Evolutionary conservation across 1,140 invertebrate genomes (phyloP).

Genomic region (Anagrus nilaparvatae): DNA sequence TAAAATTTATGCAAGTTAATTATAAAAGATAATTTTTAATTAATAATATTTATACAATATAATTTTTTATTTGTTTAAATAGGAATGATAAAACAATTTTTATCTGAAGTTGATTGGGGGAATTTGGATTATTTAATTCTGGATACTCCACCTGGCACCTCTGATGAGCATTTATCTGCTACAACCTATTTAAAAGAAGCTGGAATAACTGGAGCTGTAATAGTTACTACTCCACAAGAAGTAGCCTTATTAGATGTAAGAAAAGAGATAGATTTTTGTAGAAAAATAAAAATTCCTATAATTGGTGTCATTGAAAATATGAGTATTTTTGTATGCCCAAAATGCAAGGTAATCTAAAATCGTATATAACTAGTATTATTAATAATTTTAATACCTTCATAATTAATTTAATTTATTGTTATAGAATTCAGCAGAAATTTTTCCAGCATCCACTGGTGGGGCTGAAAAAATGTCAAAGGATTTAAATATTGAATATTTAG

Average conservation of each 20-base stretch:
- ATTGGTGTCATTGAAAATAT: slow-evolving; percentile 90
- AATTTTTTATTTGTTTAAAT: slow-evolving; percentile 30
- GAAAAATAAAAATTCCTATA: slow-evolving; percentile 72
- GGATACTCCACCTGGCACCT: slow-evolving; percentile 92
- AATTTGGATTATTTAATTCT: slow-evolving; percentile 79
- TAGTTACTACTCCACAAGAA: slow-evolving; percentile 88
- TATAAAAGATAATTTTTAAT: slow-evolving; percentile 2
- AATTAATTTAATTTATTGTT: slow-evolving; percentile 39
- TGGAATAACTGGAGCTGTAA: slow-evolving; percentile 61
- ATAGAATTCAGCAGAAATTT: slow-evolving; percentile 65
- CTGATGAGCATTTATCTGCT: slow-evolving; percentile 86
- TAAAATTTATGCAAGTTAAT: neutral
- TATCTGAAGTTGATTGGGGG: slow-evolving; percentile 92
- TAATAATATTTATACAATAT: slow-evolving; percentile 1
- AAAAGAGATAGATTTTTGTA: slow-evolving; percentile 89
- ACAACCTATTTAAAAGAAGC: slow-evolving; percentile 52
- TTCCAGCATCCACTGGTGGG: slow-evolving; percentile 68
- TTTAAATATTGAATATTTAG: slow-evolving; percentile 59
- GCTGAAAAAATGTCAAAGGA: slow-evolving; percentile 58
- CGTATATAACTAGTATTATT: neutral
- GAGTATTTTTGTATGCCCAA: slow-evolving; percentile 79
- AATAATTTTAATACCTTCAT: slow-evolving; percentile 21
- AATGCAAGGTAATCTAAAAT: slow-evolving; percentile 71
- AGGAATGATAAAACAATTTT: slow-evolving; percentile 89
- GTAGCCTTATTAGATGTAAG: slow-evolving; percentile 81